Percentiles rank a stretch among this genome's conserved stretches.
phyloP scores from a whole-genome alignment of 1,140 invertebrate genomes.

The Musca domestica region DNA sequence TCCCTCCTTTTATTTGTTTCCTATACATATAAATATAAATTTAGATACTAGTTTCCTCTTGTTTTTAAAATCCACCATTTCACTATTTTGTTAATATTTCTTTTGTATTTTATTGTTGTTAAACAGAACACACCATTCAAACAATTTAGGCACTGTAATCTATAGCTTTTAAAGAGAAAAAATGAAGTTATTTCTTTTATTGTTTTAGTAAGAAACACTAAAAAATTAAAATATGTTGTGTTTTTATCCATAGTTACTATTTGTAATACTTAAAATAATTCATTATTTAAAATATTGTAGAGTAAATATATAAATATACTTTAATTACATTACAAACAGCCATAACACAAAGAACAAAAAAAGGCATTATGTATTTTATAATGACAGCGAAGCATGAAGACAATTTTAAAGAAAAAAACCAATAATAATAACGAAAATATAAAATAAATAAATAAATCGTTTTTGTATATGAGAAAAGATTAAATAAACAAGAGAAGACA shows the following conservation, averaged over 20 bases:
- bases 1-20: no score
- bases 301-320: not conserved
- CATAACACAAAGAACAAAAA: no score
- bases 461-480: slow-evolving; percentile 6
- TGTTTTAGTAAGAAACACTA: not conserved
- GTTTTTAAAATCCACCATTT: not conserved
- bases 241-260: slow-evolving; percentile 10
- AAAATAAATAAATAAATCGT: not conserved
- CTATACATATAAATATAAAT: no score
- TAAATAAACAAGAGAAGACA: not conserved
- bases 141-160: not conserved
- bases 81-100: not conserved
- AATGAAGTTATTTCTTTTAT: not conserved
- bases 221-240: slow-evolving; percentile 12
- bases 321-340: not conserved
- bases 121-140: not conserved
- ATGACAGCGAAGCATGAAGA: slow-evolving; percentile 18
- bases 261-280: slow-evolving; percentile 4
- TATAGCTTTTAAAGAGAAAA: slow-evolving; percentile 16
- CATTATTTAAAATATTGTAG: slow-evolving; percentile 1
- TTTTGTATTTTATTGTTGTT: not conserved
- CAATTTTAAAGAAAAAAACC: not conserved
- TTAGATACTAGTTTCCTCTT: not conserved
- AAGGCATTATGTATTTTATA: slow-evolving; percentile 1
- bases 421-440: no score